These are phyloP conservation scores for Hippocampus kuda DNA, from an alignment of 2,797 vertebrate species.

Conservation along the genomic window DNA sequence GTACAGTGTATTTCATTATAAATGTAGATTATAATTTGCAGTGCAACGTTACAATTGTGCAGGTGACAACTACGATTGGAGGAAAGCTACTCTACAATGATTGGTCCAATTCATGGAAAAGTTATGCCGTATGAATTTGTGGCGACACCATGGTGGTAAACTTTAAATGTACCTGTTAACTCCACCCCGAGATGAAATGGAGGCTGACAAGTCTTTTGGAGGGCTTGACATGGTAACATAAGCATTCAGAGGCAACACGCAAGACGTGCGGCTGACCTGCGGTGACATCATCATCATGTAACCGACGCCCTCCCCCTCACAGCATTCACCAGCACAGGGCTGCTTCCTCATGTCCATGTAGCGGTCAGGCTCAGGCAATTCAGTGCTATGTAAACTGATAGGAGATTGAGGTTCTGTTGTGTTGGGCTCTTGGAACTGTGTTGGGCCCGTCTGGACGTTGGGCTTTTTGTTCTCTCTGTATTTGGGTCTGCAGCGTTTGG, in stretches of 20 bases:
- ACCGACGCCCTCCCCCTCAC: slow-evolving; percentile 16
- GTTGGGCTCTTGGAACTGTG: not conserved
- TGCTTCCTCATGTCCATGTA: slow-evolving; percentile 30
- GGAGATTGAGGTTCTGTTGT: slow-evolving; percentile 2
- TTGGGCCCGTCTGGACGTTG: slow-evolving; percentile 12
- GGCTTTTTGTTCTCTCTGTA: slow-evolving; percentile 30
- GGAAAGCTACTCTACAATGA: not conserved
- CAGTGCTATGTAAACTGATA: slow-evolving; percentile 2
- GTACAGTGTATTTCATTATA: too few relatives aligned
- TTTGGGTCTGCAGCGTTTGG: slow-evolving; percentile 43
- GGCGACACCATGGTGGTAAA: not conserved
- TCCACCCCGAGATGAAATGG: slow-evolving; percentile 13
- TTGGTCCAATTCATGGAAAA: not conserved
- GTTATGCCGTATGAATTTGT: not conserved
- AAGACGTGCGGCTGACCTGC: slow-evolving; percentile 17
- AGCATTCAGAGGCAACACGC: slow-evolving; percentile 34
- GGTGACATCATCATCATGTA: slow-evolving; percentile 70
- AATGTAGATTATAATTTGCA: too few relatives aligned
- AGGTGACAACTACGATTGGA: not conserved
- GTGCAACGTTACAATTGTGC: not conserved
- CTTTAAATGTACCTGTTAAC: slow-evolving; percentile 33
- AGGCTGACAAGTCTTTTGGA: slow-evolving; percentile 10
- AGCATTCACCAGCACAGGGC: not conserved
- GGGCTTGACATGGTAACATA: slow-evolving; percentile 50
- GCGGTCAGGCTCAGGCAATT: not conserved